Evolutionary conservation across 2,888 invertebrate species (phyloP), one percentile per base, ranked within the genome.

Genomic region (Baronia brevicornis): DNA sequence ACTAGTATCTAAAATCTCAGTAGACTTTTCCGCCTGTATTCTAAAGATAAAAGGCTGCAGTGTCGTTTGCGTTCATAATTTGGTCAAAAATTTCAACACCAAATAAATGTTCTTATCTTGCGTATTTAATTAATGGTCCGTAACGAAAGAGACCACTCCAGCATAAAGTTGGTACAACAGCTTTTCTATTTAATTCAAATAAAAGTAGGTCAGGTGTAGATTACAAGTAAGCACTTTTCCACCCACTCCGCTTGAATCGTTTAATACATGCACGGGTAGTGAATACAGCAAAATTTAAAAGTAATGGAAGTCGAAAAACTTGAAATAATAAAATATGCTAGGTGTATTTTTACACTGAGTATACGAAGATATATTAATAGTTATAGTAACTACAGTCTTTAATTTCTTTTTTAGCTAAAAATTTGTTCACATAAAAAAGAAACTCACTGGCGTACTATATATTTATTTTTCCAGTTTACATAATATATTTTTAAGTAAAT

Each of bases 11-110:
- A n/a, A n/a, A n/a, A n/a, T n/a, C n/a, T n/a, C n/a, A n/a, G n/a
- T n/a, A n/a, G n/a, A n/a, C 23, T 28, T 29, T 26, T 23, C 22
- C 25, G 66, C 53, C 61, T 67, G 69, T 48, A 47, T 45, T 31
- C 39, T 21, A 32, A 46, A 63, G 68, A 69, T 72, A 69, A 69
- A 66, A 62, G 52, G 46, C 43, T 34, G 43, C 35, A 19, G 31
- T 29, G 25, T 33, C 33, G 35, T 22, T 34, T 33, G 37, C 38
- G 33, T 43, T 47, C 41, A 29, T 46, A 37, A 30, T 33, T 36
- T 27, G 35, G 30, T 43, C 41, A 48, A 42, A 32, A 46, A 40
- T 39, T 41, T 34, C 38, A 38, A 41, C 37, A 43, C 30, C 41
- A 31, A 36, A 35, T 39, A 23, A 24, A 35, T 34, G 29, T 32